Evolutionary conservation across 2,888 invertebrate genomes (phyloP).

Genomic region (Coleophora deauratella): DNA sequence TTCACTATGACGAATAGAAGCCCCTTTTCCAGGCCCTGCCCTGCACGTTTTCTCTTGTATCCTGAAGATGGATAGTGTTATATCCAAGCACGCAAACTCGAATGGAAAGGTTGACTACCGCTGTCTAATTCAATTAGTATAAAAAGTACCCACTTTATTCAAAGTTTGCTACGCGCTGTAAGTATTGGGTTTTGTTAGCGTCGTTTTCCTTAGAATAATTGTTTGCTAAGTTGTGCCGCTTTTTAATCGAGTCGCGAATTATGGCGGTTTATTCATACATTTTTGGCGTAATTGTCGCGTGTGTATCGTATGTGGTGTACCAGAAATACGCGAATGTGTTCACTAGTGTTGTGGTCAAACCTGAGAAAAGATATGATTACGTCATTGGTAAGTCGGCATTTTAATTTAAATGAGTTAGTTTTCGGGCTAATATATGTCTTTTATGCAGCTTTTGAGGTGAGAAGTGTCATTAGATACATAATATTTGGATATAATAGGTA

Average conservation of each 20-base stretch:
- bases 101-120: conserved; percentile 13
- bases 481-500: no score
- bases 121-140: conserved; percentile 58
- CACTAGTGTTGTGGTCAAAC: conserved; percentile 44
- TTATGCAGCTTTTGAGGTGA: no score
- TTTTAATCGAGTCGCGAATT: conserved; percentile 8
- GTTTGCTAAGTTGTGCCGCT: no score
- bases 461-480: no score
- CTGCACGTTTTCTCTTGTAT: no score
- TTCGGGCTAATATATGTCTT: no score
- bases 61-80: no score
- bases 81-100: no score
- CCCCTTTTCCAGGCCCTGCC: no score
- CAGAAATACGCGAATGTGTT: conserved; percentile 43
- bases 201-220: no score
- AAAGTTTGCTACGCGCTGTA: background rate
- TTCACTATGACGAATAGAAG: no score
- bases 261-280: conserved; percentile 47
- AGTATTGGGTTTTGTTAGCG: background rate
- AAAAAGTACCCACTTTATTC: background rate
- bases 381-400: conserved; percentile 48
- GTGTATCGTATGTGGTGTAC: conserved; percentile 50
- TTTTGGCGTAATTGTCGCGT: conserved; percentile 38
- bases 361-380: conserved; percentile 57
- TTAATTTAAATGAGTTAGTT: no score